Conservation (phyloP, 2,888 invertebrate genomes). For the Rhabditophanes sp. region DNA sequence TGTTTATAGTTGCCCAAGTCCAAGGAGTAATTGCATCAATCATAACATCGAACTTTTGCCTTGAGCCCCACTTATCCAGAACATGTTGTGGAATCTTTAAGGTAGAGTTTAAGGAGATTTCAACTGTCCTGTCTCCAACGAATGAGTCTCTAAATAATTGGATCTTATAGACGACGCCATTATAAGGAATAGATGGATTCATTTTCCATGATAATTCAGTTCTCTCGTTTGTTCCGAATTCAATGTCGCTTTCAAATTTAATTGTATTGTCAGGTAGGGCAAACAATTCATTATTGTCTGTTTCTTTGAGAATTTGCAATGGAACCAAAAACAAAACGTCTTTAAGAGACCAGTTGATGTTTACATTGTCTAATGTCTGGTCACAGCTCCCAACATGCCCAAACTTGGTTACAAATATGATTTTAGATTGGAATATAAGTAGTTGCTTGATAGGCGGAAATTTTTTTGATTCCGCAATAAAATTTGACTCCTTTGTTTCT, state of each 20-base stretch:
- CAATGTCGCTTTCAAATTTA: conserved; percentile 5
- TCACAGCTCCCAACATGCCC: conserved; percentile 28
- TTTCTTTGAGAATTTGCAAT: neutral
- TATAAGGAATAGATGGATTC: conserved; percentile 13
- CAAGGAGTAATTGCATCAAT: conserved; percentile 32
- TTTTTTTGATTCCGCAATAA: conserved; percentile 7
- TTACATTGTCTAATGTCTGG: conserved; percentile 11
- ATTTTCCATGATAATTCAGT: conserved; percentile 20
- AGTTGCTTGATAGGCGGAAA: neutral
- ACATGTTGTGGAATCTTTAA: conserved; percentile 21
- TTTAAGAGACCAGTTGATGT: conserved; percentile 20
- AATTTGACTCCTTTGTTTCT: conserved; percentile 3
- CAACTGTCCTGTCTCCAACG: conserved; percentile 15
- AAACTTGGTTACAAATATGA: conserved; percentile 28
- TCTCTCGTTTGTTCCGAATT: conserved; percentile 1
- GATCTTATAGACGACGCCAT: conserved; percentile 21
- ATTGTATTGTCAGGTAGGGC: conserved; percentile 4
- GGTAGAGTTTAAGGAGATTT: conserved; percentile 17
- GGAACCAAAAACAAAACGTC: conserved; percentile 12
- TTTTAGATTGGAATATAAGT: conserved; percentile 3
- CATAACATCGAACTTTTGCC: conserved; percentile 35
- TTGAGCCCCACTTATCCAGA: conserved; percentile 28
- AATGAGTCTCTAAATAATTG: conserved; percentile 14
- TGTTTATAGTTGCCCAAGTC: conserved; percentile 20
- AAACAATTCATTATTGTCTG: no score